These are phyloP conservation scores for Manduca sexta DNA, from an alignment of 1,140 invertebrate species.

Conservation along the genomic window DNA sequence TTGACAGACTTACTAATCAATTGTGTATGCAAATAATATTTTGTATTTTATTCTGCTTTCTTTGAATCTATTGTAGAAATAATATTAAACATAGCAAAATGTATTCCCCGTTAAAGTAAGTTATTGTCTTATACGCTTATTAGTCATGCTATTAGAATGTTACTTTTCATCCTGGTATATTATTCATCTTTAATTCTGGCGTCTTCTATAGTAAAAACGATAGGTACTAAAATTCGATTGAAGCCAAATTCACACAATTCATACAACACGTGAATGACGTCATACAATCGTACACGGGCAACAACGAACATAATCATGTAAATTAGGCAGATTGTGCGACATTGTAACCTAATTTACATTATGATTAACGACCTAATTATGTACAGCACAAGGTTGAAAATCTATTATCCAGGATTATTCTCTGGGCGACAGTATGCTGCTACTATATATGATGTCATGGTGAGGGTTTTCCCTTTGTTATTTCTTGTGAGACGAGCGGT, in stretches of 20 bases:
- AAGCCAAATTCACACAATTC: not conserved
- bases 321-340: not conserved
- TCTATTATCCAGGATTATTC: not conserved
- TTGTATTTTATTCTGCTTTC: no score
- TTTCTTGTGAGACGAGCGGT: not conserved
- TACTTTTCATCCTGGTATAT: no score
- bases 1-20: no score
- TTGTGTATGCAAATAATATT: no score
- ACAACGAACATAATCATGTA: slow-evolving; percentile 3
- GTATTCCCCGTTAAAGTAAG: no score
- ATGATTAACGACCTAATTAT: slow-evolving; percentile 2
- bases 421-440: not conserved
- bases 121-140: no score
- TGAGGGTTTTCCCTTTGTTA: not conserved
- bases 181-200: no score
- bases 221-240: no score
- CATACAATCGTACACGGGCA: slow-evolving; percentile 6
- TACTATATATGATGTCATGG: not conserved
- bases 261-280: slow-evolving; percentile 21
- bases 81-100: no score
- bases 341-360: not conserved
- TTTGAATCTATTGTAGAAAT: no score
- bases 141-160: no score
- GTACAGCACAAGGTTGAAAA: not conserved
- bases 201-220: no score